phyloP scores from a whole-genome alignment of 2,113 vertebrate species.

The Aramus guarauna region DNA sequence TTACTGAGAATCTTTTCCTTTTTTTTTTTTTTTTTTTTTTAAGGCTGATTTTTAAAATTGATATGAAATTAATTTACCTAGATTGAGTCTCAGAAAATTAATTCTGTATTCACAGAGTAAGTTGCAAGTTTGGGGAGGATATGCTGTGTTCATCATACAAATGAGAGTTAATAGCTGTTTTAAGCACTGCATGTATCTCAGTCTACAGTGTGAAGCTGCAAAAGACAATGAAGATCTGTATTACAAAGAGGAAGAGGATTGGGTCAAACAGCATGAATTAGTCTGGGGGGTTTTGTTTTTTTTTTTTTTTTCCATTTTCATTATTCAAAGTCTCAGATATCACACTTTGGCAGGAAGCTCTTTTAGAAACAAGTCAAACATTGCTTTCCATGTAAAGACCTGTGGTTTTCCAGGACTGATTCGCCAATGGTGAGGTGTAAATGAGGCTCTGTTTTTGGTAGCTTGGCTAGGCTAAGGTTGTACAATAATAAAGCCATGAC shows the following conservation, averaged over 20 bases:
- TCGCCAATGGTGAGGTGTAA: not conserved
- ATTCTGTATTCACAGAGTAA: conserved; percentile 1
- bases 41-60: not conserved
- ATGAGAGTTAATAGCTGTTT: not conserved
- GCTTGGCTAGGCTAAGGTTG: not conserved
- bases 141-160: not conserved
- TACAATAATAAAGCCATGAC: not conserved
- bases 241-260: not conserved
- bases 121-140: not conserved
- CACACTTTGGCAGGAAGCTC: not conserved
- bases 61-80: conserved; percentile 5
- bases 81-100: not conserved
- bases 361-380: not conserved
- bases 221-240: not conserved
- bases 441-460: not conserved
- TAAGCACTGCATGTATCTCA: not conserved
- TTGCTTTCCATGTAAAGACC: not conserved
- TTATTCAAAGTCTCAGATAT: not conserved
- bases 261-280: not conserved
- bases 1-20: not conserved
- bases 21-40: not conserved
- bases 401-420: not conserved
- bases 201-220: not conserved
- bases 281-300: not conserved
- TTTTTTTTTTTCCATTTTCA: not conserved